Evolutionary conservation across 64 coral and sea anemone species (phyloP).

Genomic region (Platygyra sinensis): DNA sequence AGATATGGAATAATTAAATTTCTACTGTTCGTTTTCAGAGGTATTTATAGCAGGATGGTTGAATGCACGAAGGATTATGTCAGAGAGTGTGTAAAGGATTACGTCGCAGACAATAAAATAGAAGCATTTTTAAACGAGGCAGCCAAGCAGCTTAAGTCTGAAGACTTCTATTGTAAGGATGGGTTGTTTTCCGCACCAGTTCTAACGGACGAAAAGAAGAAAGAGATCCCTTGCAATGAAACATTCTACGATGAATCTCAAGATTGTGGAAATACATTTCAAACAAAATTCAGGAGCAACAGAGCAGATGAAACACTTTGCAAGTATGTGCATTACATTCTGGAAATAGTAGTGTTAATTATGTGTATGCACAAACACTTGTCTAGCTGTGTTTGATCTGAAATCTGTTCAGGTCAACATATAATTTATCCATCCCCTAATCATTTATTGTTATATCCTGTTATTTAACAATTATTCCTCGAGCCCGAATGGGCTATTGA

Average conservation of each 20-base stretch:
- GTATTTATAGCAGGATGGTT: conserved; percentile 26
- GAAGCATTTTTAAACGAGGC: conserved; percentile 41
- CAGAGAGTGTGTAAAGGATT: conserved; percentile 10
- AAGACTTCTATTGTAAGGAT: conserved; percentile 34
- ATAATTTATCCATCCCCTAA: too few relatives aligned
- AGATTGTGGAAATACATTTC: conserved; percentile 17
- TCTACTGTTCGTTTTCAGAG: background rate
- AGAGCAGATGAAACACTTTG: conserved; percentile 18
- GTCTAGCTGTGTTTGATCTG: background rate
- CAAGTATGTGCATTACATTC: background rate
- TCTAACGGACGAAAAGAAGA: conserved; percentile 33
- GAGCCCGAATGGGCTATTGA: too few relatives aligned
- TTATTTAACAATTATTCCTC: too few relatives aligned
- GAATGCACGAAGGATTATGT: conserved; percentile 36
- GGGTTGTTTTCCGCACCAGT: conserved; percentile 19
- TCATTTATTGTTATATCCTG: too few relatives aligned
- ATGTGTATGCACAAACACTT: background rate
- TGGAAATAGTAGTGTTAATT: background rate
- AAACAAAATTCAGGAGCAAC: conserved; percentile 32
- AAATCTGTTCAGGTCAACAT: too few relatives aligned
- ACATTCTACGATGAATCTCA: conserved; percentile 3
- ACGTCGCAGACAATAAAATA: background rate
- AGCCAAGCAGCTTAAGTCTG: conserved; percentile 20
- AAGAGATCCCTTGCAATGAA: conserved; percentile 32
- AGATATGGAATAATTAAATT: too few relatives aligned